Evolutionary conservation across 2,888 invertebrate species (phyloP), one percentile per base, ranked within the genome.

Genomic region (Lycia hirtaria): DNA sequence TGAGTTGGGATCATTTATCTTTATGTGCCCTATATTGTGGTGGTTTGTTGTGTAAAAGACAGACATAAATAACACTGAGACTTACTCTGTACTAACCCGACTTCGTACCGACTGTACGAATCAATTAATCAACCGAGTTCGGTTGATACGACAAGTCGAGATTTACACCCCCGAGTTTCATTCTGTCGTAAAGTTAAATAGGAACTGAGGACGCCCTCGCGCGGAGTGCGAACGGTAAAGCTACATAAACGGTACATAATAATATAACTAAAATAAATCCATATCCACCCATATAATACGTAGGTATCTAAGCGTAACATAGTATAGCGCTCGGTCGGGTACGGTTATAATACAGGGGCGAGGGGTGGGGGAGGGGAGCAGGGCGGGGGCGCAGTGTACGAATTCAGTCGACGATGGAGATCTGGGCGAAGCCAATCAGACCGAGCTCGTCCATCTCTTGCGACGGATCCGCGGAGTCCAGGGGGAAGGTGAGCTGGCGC

Each of bases 401-500:
- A n/a, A n/a, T 63, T 84, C 94, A 97, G 93, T 97, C 97, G 69
- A 96, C 96, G 84, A 98, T 96, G 73, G 98, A 98, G 83, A 99
- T 96, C 93, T 99, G 99, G 84, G 99, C 99, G 93, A 96, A 99
- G 78, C 99, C 99, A 81, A 99, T 95, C 69, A 99, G 94, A 38
- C 98, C 96, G 80, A 97, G 97, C 88, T 99, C 99, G 87, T 99
- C 99, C 52, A 97, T 95, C 61, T 96, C 94, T 91, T 97, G 98
- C 73, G 77, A 69, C 30, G 83, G 93, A 71, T 75, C 80, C 26
- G 95, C 93, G 9, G 89, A 83, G 57, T 80, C 96, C 93, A 98
- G 93, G 75, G 96, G 96, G 94, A 98, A 98, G 68, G 98, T 98
- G 70, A 97, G 95, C 65, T 96, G 94, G 84, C 95, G 95, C 68